These are phyloP conservation scores for Microplitis manilae DNA, from an alignment of 2,888 invertebrate species.

Conservation along the genomic window DNA sequence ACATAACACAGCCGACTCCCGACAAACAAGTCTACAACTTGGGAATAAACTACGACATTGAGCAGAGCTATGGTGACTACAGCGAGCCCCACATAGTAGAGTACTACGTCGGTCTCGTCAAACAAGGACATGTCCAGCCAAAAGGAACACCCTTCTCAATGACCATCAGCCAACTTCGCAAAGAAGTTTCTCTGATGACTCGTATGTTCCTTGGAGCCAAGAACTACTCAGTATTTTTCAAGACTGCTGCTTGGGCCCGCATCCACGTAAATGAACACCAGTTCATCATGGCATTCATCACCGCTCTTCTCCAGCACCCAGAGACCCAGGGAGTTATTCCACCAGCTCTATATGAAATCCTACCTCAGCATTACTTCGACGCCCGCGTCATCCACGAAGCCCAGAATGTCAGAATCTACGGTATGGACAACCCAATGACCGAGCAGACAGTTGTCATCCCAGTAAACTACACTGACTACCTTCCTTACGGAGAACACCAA, in stretches of 20 bases:
- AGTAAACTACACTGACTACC: conserved; percentile 75
- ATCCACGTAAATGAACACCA: conserved; percentile 80
- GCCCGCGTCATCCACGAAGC: conserved; percentile 79
- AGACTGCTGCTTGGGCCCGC: conserved; percentile 80
- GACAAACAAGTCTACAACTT: conserved; percentile 74
- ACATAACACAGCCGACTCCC: conserved; percentile 77
- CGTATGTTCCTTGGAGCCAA: conserved; percentile 81
- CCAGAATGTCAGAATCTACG: conserved; percentile 69
- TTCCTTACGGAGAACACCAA: conserved; percentile 74
- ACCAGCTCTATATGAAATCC: conserved; percentile 82
- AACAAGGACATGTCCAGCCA: conserved; percentile 75
- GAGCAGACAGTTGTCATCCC: conserved; percentile 75
- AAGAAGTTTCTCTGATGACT: conserved; percentile 78
- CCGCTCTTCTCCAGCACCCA: conserved; percentile 77
- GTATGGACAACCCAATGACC: conserved; percentile 47
- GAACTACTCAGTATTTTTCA: conserved; percentile 80
- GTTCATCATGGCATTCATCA: conserved; percentile 76
- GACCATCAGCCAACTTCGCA: conserved; percentile 76
- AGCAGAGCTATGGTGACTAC: conserved; percentile 76
- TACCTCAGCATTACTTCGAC: conserved; percentile 82
- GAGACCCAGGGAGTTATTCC: conserved; percentile 79
- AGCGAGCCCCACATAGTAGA: conserved; percentile 72
- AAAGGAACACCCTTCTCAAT: conserved; percentile 77
- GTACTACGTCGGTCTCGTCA: conserved; percentile 74
- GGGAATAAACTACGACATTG: conserved; percentile 76